phyloP scores from a whole-genome alignment of 2,888 invertebrate genomes.

The Hoplodrina blanda region DNA sequence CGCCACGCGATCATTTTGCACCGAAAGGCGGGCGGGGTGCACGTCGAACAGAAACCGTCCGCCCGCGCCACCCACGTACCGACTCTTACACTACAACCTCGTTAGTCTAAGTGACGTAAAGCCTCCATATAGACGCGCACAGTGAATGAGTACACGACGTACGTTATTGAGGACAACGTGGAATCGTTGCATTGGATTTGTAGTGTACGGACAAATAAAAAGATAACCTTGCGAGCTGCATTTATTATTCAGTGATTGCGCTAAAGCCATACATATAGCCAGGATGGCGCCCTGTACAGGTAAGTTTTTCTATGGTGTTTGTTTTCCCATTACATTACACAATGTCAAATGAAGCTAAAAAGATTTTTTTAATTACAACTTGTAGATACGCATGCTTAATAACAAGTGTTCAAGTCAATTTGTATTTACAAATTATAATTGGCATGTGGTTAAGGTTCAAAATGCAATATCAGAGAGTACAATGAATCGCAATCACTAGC shows the following conservation, averaged over 20 bases:
- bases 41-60: constrained; percentile 73
- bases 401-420: neutral
- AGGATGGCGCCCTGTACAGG: constrained; percentile 88
- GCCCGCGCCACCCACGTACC: constrained; percentile 69
- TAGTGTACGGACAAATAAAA: constrained; percentile 70
- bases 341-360: constrained; percentile 1
- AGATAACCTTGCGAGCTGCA: constrained; percentile 85
- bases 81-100: constrained; percentile 82
- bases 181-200: constrained; percentile 68
- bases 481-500: constrained; percentile 54
- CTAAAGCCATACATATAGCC: constrained; percentile 76
- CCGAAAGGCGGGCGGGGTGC: constrained; percentile 81
- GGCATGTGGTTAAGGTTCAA: constrained; percentile 48
- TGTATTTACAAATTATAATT: constrained; percentile 24
- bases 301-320: constrained; percentile 72
- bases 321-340: constrained; percentile 29
- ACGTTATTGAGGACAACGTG: constrained; percentile 67
- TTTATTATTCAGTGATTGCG: constrained; percentile 89
- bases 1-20: constrained; percentile 88
- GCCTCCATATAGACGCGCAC: constrained; percentile 71
- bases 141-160: constrained; percentile 67
- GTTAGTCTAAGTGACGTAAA: constrained; percentile 85
- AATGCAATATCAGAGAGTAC: constrained; percentile 37
- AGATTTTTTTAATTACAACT: constrained; percentile 9
- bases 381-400: constrained; percentile 13